Evolutionary conservation across 92 coral and sea anemone genomes (phyloP), one percentile per base, ranked within the genome.

Genomic region (Meandrina meandrites): DNA sequence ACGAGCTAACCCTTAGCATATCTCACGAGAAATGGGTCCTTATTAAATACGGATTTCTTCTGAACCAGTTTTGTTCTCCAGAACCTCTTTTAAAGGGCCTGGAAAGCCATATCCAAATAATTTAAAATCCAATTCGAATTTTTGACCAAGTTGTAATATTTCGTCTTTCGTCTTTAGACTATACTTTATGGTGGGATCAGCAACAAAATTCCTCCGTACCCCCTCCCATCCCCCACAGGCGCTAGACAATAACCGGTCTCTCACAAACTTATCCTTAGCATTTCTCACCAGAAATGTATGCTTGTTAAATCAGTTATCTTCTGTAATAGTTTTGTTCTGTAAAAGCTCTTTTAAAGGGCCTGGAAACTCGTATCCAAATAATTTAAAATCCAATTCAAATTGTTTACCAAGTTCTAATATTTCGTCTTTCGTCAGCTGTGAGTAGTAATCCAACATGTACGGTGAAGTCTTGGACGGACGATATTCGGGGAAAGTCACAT

Each of bases 321-420:
- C 66, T 69, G 67, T 16, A 9, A 50, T 8, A 11, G 86, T 69
- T 60, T 69, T 82, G 30, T 69, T 69, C 66, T 56, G n/a, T 14
- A 37, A 14, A 0, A 84, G 3, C 13, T 24, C 72, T 58, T 84
- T 60, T 30, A 84, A 27, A 27, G 81, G 54, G 42, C 87, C 81
- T 31, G 80, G 87, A 36, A 74, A 54, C n/a, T 75, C 69, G 70
- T 90, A 90, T 18, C 92, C 90, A 76, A 81, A 90, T 83, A 90
- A 75, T 76, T 90, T 88, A 66, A 90, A 90, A 69, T 90, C 93
- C 12, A 76, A 21, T 31, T 81, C 76, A n/a, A 84, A 90, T 54
- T 81, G 76, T 34, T 78, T 18, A 48, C 84, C 81, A 40, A 90
- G 78, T 83, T 72, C 75, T 19, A 56, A 40, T 30, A 81, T 76